Evolutionary conservation across 2,113 vertebrate genomes (phyloP).

Genomic region (Miniopterus natalensis): DNA sequence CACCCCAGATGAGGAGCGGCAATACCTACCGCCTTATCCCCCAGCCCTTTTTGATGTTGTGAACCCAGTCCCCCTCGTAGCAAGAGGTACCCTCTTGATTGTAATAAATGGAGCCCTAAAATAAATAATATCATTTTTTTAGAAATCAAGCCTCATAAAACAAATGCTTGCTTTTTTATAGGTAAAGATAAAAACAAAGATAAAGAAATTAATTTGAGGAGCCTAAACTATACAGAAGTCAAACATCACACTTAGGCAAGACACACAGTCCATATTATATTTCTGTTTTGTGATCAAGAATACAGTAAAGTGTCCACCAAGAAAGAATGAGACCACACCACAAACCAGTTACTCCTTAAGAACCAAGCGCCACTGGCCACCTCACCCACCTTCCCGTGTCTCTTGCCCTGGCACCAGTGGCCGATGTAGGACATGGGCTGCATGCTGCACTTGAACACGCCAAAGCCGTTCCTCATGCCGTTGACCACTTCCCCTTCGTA

Average conservation of each 20-base stretch:
- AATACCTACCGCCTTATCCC: constrained; percentile 91
- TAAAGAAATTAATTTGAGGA: neutral
- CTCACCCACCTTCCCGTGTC: constrained; percentile 92
- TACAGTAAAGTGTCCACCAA: neutral
- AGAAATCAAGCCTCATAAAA: neutral
- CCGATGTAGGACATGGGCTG: constrained; percentile 89
- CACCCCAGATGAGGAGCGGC: accelerated
- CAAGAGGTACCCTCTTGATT: constrained; percentile 91
- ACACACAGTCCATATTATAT: too few relatives aligned
- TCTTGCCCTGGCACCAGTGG: constrained; percentile 91
- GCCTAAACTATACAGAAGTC: neutral
- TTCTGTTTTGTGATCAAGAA: neutral
- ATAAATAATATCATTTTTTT: constrained; percentile 4
- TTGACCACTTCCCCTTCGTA: constrained; percentile 91
- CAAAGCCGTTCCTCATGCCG: constrained; percentile 91
- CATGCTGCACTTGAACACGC: constrained; percentile 88
- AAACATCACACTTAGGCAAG: neutral
- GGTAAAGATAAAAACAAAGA: neutral
- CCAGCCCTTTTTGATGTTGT: constrained; percentile 92
- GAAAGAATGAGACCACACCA: too few relatives aligned
- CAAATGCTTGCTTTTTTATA: neutral
- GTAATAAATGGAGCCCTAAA: constrained; percentile 93
- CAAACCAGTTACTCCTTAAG: neutral
- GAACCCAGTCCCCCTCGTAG: constrained; percentile 95
- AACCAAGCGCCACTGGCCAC: accelerated